Evolutionary conservation across 2,113 vertebrate genomes (phyloP), one percentile per base, ranked within the genome.

Genomic region (Gorsachius goisagi): DNA sequence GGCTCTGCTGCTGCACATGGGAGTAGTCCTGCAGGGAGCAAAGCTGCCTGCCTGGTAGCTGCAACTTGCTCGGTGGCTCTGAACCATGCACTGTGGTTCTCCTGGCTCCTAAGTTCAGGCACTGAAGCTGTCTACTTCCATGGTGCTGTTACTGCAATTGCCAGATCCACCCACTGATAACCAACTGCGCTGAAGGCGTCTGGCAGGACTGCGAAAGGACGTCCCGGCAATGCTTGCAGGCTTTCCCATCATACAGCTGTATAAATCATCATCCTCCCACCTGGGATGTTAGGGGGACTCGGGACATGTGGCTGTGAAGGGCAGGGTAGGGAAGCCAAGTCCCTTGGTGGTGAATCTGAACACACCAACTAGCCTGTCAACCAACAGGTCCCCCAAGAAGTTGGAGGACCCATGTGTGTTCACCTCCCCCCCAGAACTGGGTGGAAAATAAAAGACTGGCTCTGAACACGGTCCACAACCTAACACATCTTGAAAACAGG

Each of bases 91-190:
- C 19, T 1, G 0, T 44, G 11, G 35, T 63, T 85, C 60, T 74
- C 7, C 41, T 50, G 35, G 8, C 2, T 66, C 41, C 32, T 68
- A n/a, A 37, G 27, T 37, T 81, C 33, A 33, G 74, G 33, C 21
- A 12, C 16, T 45, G 35, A 64, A 76, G 58, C 19, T 74, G 39
- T 35, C 73, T 73, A 0, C 32, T 56, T 62, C 32, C 17, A 4
- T 19, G 32, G 24, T 50, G 41, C 19, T 3, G 0, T 59, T 53
- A 23, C 27, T 33, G 30, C 17, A 20, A 3, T 33, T 1, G 1
- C 30, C 72, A 47, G 5, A 47, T 59, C 23, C 28, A 27, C 27
- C 24, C 20, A 7, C 9, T 9, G 55, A 28, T 56, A 50, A 55
- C 20, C 41, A 44, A 2, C 27, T 73, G 41, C 14, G 18, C 26